Conservation (phyloP, 2,888 invertebrate species). For the Drosophila paramelanica region DNA sequence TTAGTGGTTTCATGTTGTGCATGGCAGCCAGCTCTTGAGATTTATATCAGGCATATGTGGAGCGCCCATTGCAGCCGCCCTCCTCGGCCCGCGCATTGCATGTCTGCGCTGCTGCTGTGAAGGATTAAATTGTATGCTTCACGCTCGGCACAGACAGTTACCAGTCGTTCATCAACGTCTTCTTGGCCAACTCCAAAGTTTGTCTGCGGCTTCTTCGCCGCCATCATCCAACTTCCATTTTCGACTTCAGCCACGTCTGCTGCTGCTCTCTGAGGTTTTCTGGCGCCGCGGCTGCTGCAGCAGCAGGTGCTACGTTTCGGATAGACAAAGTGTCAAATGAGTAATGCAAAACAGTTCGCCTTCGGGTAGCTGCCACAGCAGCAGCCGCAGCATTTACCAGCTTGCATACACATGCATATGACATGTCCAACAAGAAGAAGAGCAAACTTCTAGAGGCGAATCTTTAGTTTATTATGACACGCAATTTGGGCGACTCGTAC, state of each 20-base stretch:
- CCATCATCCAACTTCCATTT: slow-evolving; percentile 6
- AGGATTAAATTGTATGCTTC: slow-evolving; percentile 74
- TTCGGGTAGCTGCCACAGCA: slow-evolving; percentile 4
- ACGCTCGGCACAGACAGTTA: slow-evolving; percentile 14
- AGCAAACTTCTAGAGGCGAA: slow-evolving; percentile 10
- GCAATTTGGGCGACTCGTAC: slow-evolving; percentile 46
- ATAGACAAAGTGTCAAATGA: slow-evolving; percentile 81
- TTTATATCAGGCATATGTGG: slow-evolving; percentile 74
- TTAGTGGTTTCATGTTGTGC: slow-evolving; percentile 79
- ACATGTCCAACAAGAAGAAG: slow-evolving; percentile 12
- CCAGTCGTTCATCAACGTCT: slow-evolving; percentile 75
- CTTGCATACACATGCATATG: slow-evolving; percentile 21
- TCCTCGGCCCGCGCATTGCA: slow-evolving; percentile 42
- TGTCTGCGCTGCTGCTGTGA: slow-evolving; percentile 53
- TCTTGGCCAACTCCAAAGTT: slow-evolving; percentile 29
- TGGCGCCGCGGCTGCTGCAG: slow-evolving; percentile 17
- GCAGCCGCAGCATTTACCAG: not conserved
- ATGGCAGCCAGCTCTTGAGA: slow-evolving; percentile 69
- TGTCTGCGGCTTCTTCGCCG: slow-evolving; percentile 33
- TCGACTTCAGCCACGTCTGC: slow-evolving; percentile 23
- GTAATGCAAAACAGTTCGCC: slow-evolving; percentile 69
- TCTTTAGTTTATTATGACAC: slow-evolving; percentile 59
- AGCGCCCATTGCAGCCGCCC: slow-evolving; percentile 27
- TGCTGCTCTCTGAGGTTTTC: slow-evolving; percentile 50
- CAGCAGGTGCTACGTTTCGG: slow-evolving; percentile 61